Conservation (phyloP, 2,113 vertebrate genomes). For the Symphodus melops region DNA sequence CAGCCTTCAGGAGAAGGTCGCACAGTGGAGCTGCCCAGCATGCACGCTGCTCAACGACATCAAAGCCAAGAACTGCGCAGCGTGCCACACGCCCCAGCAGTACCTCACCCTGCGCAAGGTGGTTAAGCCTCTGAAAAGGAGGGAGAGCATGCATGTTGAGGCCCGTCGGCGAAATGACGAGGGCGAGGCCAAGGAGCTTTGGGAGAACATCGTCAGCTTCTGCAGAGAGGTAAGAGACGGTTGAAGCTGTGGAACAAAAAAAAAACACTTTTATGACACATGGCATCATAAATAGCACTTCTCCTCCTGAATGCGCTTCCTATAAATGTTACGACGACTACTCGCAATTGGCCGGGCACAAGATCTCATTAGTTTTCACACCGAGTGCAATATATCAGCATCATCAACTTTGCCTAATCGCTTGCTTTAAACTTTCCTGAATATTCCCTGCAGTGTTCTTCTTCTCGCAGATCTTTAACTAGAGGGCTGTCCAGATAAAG, state of each 20-base stretch:
- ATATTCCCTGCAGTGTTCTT: no score
- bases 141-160: slow-evolving; percentile 96
- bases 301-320: no score
- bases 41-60: slow-evolving; percentile 93
- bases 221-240: slow-evolving; percentile 91
- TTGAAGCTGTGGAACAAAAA: not conserved
- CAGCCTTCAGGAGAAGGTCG: slow-evolving; percentile 71
- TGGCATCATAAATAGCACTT: not conserved
- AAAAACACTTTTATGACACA: not conserved
- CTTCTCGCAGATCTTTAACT: no score
- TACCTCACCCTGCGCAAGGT: slow-evolving; percentile 88
- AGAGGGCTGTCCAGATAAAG: no score
- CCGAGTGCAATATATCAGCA: no score
- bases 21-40: slow-evolving; percentile 93
- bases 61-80: slow-evolving; percentile 90
- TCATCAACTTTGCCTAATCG: no score
- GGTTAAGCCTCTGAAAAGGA: slow-evolving; percentile 86
- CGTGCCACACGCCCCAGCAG: slow-evolving; percentile 95
- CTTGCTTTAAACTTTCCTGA: no score
- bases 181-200: slow-evolving; percentile 96
- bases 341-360: no score
- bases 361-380: no score
- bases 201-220: slow-evolving; percentile 97
- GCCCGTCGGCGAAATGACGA: slow-evolving; percentile 93
- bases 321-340: no score